Percentiles rank a stretch among this genome's conserved stretches.
Conservation (phyloP, 1,140 invertebrate species). For the Oreohelix idahoensis region DNA sequence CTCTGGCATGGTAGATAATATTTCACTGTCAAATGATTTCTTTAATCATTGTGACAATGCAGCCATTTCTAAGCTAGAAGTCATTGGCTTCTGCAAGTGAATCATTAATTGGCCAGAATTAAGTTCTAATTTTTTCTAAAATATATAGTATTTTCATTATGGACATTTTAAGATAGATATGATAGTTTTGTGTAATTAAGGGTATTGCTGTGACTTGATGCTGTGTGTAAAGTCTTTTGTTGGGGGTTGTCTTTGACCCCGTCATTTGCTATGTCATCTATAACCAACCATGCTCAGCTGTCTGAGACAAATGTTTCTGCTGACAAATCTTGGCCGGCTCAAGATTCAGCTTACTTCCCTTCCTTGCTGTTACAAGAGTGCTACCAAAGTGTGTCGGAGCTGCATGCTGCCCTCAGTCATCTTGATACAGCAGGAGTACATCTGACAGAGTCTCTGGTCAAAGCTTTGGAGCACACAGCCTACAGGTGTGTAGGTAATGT, state of each 20-base stretch:
- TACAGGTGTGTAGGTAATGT: conserved; percentile 53
- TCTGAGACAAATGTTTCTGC: not conserved
- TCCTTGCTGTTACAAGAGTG: conserved; percentile 36
- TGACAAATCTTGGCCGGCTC: conserved; percentile 2
- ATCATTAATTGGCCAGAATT: no score
- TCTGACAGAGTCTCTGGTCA: conserved; percentile 52
- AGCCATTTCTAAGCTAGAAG: no score
- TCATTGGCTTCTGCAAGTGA: no score
- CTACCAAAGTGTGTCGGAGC: conserved; percentile 51
- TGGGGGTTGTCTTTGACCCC: not conserved
- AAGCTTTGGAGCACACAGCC: conserved; percentile 50
- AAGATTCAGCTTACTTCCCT: not conserved
- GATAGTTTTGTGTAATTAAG: no score
- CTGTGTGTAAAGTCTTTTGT: no score
- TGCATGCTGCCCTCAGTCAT: conserved; percentile 53
- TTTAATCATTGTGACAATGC: no score
- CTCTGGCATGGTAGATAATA: no score
- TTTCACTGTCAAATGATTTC: no score
- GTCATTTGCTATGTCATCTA: not conserved
- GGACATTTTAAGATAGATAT: no score
- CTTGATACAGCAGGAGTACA: conserved; percentile 62
- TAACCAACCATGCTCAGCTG: not conserved
- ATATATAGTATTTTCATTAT: no score
- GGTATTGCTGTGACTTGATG: no score
- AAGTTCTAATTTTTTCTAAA: no score